Percentiles rank a stretch among this genome's conserved stretches.
Evolutionary conservation across 2,797 vertebrate genomes (phyloP).

Genomic region (Spondyliosoma cantharus): DNA sequence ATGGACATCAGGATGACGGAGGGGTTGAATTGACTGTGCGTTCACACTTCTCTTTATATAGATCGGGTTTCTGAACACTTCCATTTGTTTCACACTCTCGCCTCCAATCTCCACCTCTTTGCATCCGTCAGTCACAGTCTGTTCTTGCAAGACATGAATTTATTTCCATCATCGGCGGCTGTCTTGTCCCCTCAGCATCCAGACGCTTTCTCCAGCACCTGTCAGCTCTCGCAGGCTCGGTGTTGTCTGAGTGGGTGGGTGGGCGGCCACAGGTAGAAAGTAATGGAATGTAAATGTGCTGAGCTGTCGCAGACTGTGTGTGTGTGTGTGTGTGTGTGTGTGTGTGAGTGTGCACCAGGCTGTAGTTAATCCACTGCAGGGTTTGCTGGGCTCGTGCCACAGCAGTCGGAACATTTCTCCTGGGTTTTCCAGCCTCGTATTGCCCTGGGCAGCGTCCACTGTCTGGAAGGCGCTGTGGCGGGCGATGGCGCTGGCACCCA

Average conservation of each 20-base stretch:
- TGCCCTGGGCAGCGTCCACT: constrained; percentile 48
- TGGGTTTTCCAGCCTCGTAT: constrained; percentile 46
- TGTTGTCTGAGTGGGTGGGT: constrained; percentile 32
- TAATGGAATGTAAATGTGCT: constrained; percentile 70
- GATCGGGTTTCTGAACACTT: not conserved
- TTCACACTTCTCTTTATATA: constrained; percentile 11
- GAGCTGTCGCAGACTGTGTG: constrained; percentile 51
- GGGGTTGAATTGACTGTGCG: constrained; percentile 15
- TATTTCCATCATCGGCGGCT: constrained; percentile 57
- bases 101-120: constrained; percentile 35
- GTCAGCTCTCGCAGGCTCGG: constrained; percentile 42
- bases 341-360: constrained; percentile 17
- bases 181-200: constrained; percentile 57
- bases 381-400: constrained; percentile 50
- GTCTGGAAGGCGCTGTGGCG: constrained; percentile 48
- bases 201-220: constrained; percentile 61
- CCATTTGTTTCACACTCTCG: constrained; percentile 18
- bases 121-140: constrained; percentile 56
- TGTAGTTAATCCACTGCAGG: constrained; percentile 70
- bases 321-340: constrained; percentile 12
- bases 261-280: constrained; percentile 59
- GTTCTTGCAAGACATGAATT: constrained; percentile 38
- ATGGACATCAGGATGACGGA: constrained; percentile 44
- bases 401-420: constrained; percentile 53
- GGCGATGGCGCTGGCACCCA: constrained; percentile 46